Evolutionary conservation across 2,113 vertebrate genomes (phyloP).

Genomic region (Diglossa brunneiventris): DNA sequence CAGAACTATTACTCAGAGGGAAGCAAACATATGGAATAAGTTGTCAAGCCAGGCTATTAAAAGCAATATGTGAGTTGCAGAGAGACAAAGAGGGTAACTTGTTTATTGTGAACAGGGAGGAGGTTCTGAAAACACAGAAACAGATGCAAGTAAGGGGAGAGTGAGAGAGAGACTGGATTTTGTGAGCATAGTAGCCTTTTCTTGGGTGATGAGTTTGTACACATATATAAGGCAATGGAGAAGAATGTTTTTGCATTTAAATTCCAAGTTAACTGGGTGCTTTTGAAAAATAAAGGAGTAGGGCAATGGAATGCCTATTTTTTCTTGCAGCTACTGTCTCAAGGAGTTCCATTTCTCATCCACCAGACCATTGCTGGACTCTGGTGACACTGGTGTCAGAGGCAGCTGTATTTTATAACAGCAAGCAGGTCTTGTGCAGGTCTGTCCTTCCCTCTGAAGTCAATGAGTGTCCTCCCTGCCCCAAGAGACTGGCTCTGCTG

Average conservation of each 20-base stretch:
- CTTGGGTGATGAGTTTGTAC: neutral
- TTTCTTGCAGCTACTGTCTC: neutral
- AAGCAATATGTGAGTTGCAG: neutral
- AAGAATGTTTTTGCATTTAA: neutral
- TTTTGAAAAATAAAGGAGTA: neutral
- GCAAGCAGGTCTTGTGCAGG: neutral
- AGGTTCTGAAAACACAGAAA: neutral
- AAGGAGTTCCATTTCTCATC: neutral
- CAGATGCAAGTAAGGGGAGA: neutral
- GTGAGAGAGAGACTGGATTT: neutral
- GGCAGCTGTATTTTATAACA: neutral
- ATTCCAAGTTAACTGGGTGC: neutral
- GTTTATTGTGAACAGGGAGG: neutral
- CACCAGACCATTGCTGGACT: neutral
- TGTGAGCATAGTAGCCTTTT: neutral
- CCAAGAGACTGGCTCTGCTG: neutral
- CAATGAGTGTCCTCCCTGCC: neutral
- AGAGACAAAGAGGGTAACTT: neutral
- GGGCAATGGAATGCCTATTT: neutral
- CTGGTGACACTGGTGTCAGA: neutral
- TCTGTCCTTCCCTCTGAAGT: neutral
- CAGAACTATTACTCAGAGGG: neutral
- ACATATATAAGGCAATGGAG: neutral
- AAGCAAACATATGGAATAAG: constrained; percentile 34
- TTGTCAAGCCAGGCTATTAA: constrained; percentile 18